Percentiles rank a stretch among this genome's conserved stretches.
These are phyloP conservation scores for Dryoscopus gambensis DNA, from an alignment of 2,113 vertebrate species.

Conservation along the genomic window DNA sequence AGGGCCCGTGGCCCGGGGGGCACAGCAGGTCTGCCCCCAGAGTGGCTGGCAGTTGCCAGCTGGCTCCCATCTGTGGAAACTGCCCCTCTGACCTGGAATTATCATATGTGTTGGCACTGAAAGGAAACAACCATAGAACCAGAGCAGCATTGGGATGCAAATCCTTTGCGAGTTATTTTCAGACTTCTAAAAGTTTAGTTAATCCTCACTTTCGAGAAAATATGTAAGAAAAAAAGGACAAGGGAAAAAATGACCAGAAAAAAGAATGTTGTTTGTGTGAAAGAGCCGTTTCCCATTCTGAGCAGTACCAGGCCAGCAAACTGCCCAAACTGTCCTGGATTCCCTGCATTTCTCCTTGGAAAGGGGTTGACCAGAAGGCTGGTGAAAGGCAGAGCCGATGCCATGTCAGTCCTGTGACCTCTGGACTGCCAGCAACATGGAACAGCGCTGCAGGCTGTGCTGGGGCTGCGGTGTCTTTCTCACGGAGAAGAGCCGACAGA, in stretches of 20 bases:
- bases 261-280: background rate
- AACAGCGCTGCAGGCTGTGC: background rate
- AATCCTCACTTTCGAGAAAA: conserved; percentile 43
- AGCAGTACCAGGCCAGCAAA: background rate
- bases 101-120: conserved; percentile 32
- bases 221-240: conserved; percentile 15
- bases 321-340: background rate
- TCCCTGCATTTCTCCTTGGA: background rate
- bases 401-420: background rate
- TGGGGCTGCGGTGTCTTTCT: background rate
- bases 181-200: conserved; percentile 35
- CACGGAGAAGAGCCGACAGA: fast-evolving
- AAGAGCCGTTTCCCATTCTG: background rate
- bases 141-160: conserved; percentile 60
- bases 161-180: conserved; percentile 60
- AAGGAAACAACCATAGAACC: conserved; percentile 60
- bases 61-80: conserved; percentile 33
- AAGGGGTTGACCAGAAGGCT: background rate
- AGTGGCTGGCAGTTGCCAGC: conserved; percentile 1
- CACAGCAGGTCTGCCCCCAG: conserved; percentile 3
- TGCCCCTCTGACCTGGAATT: conserved; percentile 47
- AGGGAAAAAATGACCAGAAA: background rate
- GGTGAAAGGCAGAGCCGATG: background rate
- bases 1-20: background rate
- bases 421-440: background rate